Base-by-base conservation (phyloP, 2,888 invertebrate species). In the Xylocampa areola region DNA sequence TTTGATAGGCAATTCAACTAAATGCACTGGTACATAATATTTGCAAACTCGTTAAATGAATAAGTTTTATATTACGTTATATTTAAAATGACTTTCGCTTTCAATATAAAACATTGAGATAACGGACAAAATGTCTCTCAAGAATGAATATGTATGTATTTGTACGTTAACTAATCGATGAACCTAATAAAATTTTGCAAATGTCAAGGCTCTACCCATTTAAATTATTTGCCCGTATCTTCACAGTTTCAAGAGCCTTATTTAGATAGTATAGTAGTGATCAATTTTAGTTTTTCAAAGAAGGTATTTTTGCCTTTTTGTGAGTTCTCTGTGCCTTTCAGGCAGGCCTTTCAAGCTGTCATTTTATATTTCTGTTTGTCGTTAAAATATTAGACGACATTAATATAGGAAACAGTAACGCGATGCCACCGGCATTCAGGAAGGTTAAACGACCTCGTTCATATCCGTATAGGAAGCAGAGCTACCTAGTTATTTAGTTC, bases 401-500 rank as follows among this genome's bases (percentile, higher is more conserved):
- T 51, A 19, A 11, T 37, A 54, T 71, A 78, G 79, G 77, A 78
- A 79, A 64, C 40, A 41, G 63, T 69, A 71, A 45, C 57, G 62
- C 36, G 67, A 67, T 69, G 75, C 71, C 75, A 79, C 79, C 70
- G 77, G 70, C 71, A 78, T 70, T 68, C 78, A 85, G 84, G 86
- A 87, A 87, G 84, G 77, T 74, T 54, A 60, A 54, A 53, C 64
- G 86, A 72, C 88, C 88, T 88, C 77, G 84, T 50, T 32, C 62
- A 74, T 72, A 77, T 81, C 84, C 82, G 84, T 75, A 83, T 79
- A 88, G 87, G 88, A 88, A 88, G 85, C 80, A n/a, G n/a, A n/a
- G n/a, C n/a, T n/a, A n/a, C n/a, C n/a, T 40, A 61, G 64, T 77
- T 52, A 71, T 77, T 79, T 73, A 80, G 81, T 86, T 84, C 82